Percentiles rank a stretch among this genome's conserved stretches.
These are phyloP conservation scores for Prochilodus magdalenae DNA, from an alignment of 2,113 vertebrate genomes.

Conservation along the genomic window DNA sequence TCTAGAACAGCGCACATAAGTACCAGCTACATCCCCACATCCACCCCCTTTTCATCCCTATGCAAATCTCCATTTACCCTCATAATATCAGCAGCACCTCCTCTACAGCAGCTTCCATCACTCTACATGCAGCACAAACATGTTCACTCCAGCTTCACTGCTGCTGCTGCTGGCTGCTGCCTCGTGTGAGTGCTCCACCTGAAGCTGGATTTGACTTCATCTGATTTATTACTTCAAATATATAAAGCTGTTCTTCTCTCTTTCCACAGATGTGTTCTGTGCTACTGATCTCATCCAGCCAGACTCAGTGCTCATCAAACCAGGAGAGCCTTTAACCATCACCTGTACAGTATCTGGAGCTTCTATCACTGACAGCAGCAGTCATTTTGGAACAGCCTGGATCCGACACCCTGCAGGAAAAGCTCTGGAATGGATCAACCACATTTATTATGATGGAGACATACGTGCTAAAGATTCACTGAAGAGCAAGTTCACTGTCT, in stretches of 20 bases:
- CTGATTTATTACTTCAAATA: background rate
- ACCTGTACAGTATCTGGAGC: background rate
- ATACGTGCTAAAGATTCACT: background rate
- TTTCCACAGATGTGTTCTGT: conserved; percentile 28
- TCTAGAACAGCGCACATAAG: too few species aligned
- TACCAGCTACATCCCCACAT: too few species aligned
- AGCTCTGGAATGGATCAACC: background rate
- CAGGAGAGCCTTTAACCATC: conserved; percentile 38
- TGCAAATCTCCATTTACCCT: background rate
- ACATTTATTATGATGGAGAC: background rate
- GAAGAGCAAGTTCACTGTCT: background rate
- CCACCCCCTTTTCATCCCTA: background rate
- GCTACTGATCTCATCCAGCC: conserved; percentile 26
- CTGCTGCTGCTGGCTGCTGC: conserved; percentile 24
- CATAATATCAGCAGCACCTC: background rate
- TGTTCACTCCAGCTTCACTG: background rate
- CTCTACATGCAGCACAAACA: conserved; percentile 15
- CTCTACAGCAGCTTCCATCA: background rate
- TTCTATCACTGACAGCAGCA: background rate
- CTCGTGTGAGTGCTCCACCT: conserved; percentile 27
- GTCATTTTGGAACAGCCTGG: conserved; percentile 2
- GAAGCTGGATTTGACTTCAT: conserved; percentile 1
- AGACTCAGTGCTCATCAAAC: conserved; percentile 11
- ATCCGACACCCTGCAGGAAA: conserved; percentile 18
- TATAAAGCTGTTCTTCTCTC: background rate